Evolutionary conservation across 2,113 vertebrate species (phyloP), one percentile per base, ranked within the genome.

Genomic region (Sphyrna mokarran): DNA sequence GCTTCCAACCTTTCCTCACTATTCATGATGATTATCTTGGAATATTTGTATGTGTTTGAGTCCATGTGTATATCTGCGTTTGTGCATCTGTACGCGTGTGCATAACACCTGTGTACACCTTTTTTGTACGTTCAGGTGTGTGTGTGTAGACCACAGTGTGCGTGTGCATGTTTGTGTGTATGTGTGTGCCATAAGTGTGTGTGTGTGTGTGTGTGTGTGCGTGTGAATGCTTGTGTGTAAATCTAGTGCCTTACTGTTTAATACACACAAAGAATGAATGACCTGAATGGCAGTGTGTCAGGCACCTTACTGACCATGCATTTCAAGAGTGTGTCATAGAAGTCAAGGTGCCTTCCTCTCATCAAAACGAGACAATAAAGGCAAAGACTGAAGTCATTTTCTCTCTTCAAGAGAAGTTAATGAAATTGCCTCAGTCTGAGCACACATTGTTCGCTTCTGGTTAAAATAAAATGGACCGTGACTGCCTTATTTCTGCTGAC

Each of bases 401-500:
- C 94, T 76, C 94, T 37, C 13, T 43, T 70, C 68, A 40, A 40
- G 23, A 95, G 69, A 72, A 4, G 14, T 72, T 95, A 95, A 95
- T 95, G 68, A 69, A 95, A 91, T 66, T 8, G 89, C 89, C 89
- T n/a, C 33, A 61, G 58, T 91, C 61, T 91, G 61, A 95, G 68
- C 69, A 33, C 66, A 95, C 40, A 72, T 95, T 22, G 94, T 95
- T 72, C 68, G 18, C 66, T 48, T 72, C 22, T 72, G 94, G 94
- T 72, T 95, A 4, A 66, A 66, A 66, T 66, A 95, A 54, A 95
- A 95, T 54, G 37, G 43, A 95, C 69, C 94, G 26, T 95, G 94
- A 72, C 94, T 95, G n/a, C n/a, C 37, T 72, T 69, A 95, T 95
- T 95, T 72, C 69, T 95, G 94, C 94, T 95, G 94, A 95, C 48